Evolutionary conservation across 2,797 vertebrate species (phyloP), one percentile per base, ranked within the genome.

Genomic region (Sylvilagus floridanus): DNA sequence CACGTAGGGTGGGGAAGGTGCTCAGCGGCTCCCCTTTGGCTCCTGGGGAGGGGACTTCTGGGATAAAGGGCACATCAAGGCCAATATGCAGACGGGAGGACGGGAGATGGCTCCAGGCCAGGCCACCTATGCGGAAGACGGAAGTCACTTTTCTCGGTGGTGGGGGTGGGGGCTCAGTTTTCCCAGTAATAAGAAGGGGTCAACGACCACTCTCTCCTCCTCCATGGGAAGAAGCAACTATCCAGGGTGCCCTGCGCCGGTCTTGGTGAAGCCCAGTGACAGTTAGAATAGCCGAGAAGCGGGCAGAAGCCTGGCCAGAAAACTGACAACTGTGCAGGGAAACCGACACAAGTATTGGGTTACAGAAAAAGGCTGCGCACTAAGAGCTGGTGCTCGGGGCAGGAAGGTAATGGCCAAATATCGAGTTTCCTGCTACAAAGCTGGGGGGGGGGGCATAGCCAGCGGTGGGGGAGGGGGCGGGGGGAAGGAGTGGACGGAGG

Each of bases 341-440:
- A 92, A 91, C 24, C 1, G 69, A 42, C 26, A 26, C 63, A 52
- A 87, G 93, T 78, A 97, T 93, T 96, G 62, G 90, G 91, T 96
- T 96, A 95, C 96, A 94, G 77, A 65, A 69, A 62, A 54, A 79
- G 90, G 92, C 60, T 60, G 62, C 86, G 82, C 66, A 92, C 92
- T 92, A 84, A 89, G 84, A 96, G 72, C 86, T 93, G 88, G 88
- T 47, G 19, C 71, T 77, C 47, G 16, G 78, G 72, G 87, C 35
- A 60, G 79, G 71, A 96, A 60, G 54, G 88, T 63, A 90, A 96
- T 54, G 92, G 92, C 88, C 88, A 85, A 95, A 96, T 91, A 96
- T 77, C 9, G n/a, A 95, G 77, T 97, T 95, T 47, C 54, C 57
- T 14, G 50, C 85, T 86, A 50, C n/a, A 93, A 87, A 94, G 79